Conservation (phyloP, 2,797 vertebrate genomes). For the Australoheros facetus region DNA sequence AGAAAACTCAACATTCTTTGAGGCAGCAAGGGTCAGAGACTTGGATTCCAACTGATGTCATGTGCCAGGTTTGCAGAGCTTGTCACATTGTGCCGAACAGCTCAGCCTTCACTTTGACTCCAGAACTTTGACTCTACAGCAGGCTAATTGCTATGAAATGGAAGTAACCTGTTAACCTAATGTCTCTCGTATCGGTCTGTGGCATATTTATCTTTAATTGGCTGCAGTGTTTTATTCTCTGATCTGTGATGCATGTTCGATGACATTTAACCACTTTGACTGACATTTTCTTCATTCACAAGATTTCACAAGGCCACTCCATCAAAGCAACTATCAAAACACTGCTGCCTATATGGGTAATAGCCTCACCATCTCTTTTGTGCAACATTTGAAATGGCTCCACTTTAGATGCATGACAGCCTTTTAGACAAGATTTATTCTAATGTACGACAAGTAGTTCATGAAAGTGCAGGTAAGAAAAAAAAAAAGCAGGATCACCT, state of each 20-base stretch:
- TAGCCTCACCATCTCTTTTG: conserved; percentile 50
- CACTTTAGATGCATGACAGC: conserved; percentile 64
- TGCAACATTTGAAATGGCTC: conserved; percentile 68
- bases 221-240: conserved; percentile 47
- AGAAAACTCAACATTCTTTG: conserved; percentile 38
- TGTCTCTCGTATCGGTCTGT: conserved; percentile 47
- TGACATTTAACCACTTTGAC: conserved; percentile 73
- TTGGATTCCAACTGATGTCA: conserved; percentile 69
- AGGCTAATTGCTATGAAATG: conserved; percentile 73
- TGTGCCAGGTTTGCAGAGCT: conserved; percentile 51
- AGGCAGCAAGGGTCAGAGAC: conserved; percentile 68
- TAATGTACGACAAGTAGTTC: conserved; percentile 52
- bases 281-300: conserved; percentile 70
- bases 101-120: conserved; percentile 48
- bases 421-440: conserved; percentile 62
- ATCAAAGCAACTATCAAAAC: conserved; percentile 70
- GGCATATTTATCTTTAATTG: conserved; percentile 76
- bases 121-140: conserved; percentile 36
- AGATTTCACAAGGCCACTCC: conserved; percentile 71
- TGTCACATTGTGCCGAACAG: conserved; percentile 21
- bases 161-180: conserved; percentile 68
- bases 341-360: conserved; percentile 68
- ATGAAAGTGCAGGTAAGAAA: conserved; percentile 27
- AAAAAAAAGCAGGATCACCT: conserved; percentile 36
- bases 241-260: conserved; percentile 49